Percentiles rank a stretch among this genome's conserved stretches.
phyloP scores from a whole-genome alignment of 2,113 vertebrate genomes.

The Oxyruncus cristatus region DNA sequence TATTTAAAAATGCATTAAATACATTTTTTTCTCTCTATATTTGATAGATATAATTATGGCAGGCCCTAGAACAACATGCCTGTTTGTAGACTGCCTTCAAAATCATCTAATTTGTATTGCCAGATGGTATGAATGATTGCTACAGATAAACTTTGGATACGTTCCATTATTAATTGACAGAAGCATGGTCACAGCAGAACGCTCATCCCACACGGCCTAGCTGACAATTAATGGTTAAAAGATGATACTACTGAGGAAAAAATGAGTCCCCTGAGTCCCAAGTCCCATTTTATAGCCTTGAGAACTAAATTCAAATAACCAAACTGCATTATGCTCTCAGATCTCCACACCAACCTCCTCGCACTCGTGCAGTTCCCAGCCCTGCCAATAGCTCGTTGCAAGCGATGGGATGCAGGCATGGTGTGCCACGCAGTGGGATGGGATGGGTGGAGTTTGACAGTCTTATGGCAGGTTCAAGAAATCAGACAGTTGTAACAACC shows the following conservation, averaged over 20 bases:
- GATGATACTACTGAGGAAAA: slow-evolving; percentile 47
- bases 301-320: slow-evolving; percentile 51
- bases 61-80: slow-evolving; percentile 60
- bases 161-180: slow-evolving; percentile 72
- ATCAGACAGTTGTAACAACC: not conserved
- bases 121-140: slow-evolving; percentile 72
- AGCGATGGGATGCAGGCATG: not conserved
- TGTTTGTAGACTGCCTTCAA: slow-evolving; percentile 62
- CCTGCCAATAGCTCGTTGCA: not conserved
- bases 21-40: not conserved
- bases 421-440: not conserved
- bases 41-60: slow-evolving; percentile 64
- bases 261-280: slow-evolving; percentile 12
- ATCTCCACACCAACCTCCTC: not conserved
- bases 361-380: not conserved
- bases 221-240: slow-evolving; percentile 65
- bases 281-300: slow-evolving; percentile 33
- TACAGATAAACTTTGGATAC: slow-evolving; percentile 69
- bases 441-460: not conserved
- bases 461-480: slow-evolving; percentile 12
- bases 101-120: slow-evolving; percentile 69
- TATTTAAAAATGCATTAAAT: slow-evolving; percentile 49
- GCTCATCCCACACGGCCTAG: not conserved
- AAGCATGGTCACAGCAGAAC: slow-evolving; percentile 50
- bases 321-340: slow-evolving; percentile 35